Evolutionary conservation across 2,888 invertebrate genomes (phyloP).

Genomic region (Monochamus alternatus): DNA sequence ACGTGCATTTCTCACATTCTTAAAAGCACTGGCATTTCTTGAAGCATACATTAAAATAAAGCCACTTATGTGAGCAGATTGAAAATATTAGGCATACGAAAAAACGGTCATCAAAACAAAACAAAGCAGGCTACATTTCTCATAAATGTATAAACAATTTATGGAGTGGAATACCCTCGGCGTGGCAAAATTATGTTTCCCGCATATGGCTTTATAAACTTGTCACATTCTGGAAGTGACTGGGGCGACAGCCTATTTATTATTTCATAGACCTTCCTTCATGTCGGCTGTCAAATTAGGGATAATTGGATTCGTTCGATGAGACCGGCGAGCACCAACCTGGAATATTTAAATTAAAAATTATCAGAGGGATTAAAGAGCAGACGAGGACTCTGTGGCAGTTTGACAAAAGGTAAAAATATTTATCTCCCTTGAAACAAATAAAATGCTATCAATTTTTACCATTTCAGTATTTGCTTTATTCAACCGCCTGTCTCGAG

Average conservation of each 20-base stretch:
- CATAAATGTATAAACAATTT: not conserved
- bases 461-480: too few species aligned
- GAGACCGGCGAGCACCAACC: slow-evolving; percentile 7
- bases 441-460: too few species aligned
- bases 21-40: too few species aligned
- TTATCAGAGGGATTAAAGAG: slow-evolving; percentile 1
- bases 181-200: slow-evolving; percentile 16
- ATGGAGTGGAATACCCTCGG: not conserved
- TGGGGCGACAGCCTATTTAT: slow-evolving; percentile 32
- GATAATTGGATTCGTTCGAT: slow-evolving; percentile 29
- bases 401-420: too few species aligned
- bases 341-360: slow-evolving; percentile 32
- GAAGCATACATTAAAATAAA: too few species aligned
- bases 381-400: not conserved
- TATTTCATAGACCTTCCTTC: slow-evolving; percentile 39
- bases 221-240: slow-evolving; percentile 31
- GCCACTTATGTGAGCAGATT: too few species aligned
- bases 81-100: too few species aligned
- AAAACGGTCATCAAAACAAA: too few species aligned
- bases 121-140: too few species aligned
- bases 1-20: too few species aligned
- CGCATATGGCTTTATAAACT: slow-evolving; percentile 36
- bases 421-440: too few species aligned
- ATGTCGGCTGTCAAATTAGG: slow-evolving; percentile 37
- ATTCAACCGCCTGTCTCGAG: too few species aligned